These are phyloP conservation scores for Cydia splendana DNA, from an alignment of 1,140 invertebrate species.

Conservation along the genomic window DNA sequence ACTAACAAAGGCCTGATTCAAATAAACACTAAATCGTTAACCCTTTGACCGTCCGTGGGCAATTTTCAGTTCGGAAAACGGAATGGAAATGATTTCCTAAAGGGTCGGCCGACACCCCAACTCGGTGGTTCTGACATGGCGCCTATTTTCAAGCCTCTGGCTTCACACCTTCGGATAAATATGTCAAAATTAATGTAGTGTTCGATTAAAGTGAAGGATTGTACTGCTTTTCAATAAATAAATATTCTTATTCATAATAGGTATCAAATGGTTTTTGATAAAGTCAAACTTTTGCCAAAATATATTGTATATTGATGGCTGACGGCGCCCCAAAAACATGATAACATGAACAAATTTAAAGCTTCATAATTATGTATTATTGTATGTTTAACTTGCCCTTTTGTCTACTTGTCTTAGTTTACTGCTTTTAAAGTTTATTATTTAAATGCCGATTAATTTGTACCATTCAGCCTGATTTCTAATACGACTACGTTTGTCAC, in stretches of 20 bases:
- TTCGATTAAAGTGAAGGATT: background rate
- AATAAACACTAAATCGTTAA: conserved; percentile 78
- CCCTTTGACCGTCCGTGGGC: conserved; percentile 75
- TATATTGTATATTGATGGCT: no score
- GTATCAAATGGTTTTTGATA: background rate
- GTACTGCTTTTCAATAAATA: background rate
- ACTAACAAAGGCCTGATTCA: conserved; percentile 76
- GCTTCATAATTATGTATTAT: no score
- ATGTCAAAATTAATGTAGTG: background rate
- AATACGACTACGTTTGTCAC: no score
- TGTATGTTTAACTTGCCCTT: background rate
- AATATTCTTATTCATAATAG: background rate
- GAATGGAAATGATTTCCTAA: conserved; percentile 72
- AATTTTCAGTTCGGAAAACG: conserved; percentile 76
- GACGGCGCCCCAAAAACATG: no score
- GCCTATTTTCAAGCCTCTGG: conserved; percentile 37
- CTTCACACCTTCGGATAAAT: conserved; percentile 12
- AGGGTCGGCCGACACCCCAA: conserved; percentile 50
- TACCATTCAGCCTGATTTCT: no score
- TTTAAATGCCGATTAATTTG: no score
- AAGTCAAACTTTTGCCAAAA: background rate
- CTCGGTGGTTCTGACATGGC: conserved; percentile 37
- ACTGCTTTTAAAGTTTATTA: no score
- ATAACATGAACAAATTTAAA: background rate
- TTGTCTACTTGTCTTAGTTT: background rate